Conservation (phyloP, 2,113 vertebrate genomes). For the Menura novaehollandiae region DNA sequence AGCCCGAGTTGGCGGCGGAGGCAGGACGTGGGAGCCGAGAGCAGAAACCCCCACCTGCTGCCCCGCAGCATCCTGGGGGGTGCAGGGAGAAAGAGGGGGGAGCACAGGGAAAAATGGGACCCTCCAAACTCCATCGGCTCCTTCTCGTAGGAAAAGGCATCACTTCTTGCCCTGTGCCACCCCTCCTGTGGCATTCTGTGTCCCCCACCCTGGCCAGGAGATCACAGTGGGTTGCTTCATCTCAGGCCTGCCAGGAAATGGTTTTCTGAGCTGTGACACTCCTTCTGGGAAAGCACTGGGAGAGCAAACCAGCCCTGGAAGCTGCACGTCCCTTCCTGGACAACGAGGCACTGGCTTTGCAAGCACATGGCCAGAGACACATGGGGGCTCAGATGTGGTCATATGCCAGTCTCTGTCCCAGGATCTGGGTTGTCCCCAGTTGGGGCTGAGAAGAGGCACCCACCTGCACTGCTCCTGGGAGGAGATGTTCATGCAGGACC, state of each 20-base stretch:
- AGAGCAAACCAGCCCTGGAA: not conserved
- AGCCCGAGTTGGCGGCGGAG: not conserved
- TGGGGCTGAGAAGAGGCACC: not conserved
- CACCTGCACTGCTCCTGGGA: not conserved
- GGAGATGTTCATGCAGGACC: not conserved
- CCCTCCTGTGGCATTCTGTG: fast-evolving
- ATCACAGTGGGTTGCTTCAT: fast-evolving
- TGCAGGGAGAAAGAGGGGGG: fast-evolving
- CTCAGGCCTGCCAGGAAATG: fast-evolving
- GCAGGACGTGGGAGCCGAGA: not conserved
- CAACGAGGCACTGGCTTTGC: fast-evolving
- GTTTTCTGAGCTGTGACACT: not conserved
- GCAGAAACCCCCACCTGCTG: not conserved
- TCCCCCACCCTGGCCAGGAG: not conserved
- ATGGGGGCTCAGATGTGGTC: fast-evolving
- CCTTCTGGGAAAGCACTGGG: not conserved
- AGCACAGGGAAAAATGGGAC: not conserved
- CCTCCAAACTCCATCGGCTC: not conserved
- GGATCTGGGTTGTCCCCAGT: fast-evolving
- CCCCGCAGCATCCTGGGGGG: not conserved
- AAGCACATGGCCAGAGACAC: not conserved
- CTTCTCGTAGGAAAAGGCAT: not conserved
- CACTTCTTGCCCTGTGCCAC: not conserved
- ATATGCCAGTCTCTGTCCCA: not conserved
- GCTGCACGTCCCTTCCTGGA: not conserved